Evolutionary conservation across 2,888 invertebrate species (phyloP).

Genomic region (Eupithecia exiguata): DNA sequence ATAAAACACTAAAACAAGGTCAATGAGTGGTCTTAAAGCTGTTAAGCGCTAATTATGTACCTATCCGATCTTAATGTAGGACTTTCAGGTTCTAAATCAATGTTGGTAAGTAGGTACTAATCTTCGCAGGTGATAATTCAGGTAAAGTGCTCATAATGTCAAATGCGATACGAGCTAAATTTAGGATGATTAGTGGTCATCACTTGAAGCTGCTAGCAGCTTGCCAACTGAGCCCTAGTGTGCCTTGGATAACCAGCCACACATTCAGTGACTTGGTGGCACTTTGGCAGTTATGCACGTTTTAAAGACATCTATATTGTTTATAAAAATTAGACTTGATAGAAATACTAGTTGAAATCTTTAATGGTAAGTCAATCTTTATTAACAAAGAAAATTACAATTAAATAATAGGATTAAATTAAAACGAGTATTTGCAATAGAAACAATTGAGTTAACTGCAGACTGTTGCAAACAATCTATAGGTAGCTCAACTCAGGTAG

Average conservation of each 20-base stretch:
- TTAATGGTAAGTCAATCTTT: no score
- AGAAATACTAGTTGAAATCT: not conserved
- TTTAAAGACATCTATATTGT: not conserved
- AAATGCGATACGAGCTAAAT: not conserved
- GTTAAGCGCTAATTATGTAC: not conserved
- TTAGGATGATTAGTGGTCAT: constrained; percentile 12
- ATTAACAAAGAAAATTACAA: no score
- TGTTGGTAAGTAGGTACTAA: not conserved
- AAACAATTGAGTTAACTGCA: no score
- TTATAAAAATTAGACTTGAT: not conserved
- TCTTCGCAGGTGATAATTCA: constrained; percentile 2
- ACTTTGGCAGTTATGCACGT: not conserved
- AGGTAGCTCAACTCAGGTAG: no score
- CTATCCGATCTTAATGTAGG: not conserved
- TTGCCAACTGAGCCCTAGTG: constrained; percentile 1
- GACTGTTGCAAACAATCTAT: no score
- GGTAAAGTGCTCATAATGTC: not conserved
- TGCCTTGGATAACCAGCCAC: not conserved
- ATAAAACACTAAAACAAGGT: not conserved
- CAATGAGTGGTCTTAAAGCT: not conserved
- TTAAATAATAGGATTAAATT: no score
- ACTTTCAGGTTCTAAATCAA: not conserved
- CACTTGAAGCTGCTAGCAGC: not conserved
- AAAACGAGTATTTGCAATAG: no score
- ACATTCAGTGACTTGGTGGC: not conserved